These are phyloP conservation scores for Philhelius pedissequus DNA, from an alignment of 2,888 invertebrate species.

Conservation along the genomic window DNA sequence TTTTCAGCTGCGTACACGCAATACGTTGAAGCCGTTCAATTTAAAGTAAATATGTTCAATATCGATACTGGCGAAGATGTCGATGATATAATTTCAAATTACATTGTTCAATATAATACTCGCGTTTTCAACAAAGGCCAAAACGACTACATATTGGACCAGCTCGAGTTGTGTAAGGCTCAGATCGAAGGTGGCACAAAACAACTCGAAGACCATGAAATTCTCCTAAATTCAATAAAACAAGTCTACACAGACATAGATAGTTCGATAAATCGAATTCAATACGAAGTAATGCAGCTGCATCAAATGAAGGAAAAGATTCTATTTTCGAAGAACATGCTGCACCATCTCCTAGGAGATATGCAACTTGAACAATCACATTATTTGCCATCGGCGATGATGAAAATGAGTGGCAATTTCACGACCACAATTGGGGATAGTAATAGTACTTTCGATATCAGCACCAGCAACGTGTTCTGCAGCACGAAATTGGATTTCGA, in stretches of 20 bases:
- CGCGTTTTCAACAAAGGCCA: conserved; percentile 73
- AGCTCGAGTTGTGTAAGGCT: conserved; percentile 73
- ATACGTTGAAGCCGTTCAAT: conserved; percentile 73
- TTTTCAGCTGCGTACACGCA: conserved; percentile 72
- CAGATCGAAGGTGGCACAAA: conserved; percentile 71
- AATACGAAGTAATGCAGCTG: conserved; percentile 75
- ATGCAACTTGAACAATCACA: conserved; percentile 73
- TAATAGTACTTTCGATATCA: conserved; percentile 72
- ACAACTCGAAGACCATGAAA: conserved; percentile 75
- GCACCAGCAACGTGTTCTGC: conserved; percentile 74
- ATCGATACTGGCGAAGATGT: conserved; percentile 70
- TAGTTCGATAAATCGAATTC: conserved; percentile 74
- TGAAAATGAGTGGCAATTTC: conserved; percentile 70
- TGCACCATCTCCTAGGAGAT: conserved; percentile 73
- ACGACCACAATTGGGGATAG: conserved; percentile 55
- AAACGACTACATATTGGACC: conserved; percentile 74
- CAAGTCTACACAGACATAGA: conserved; percentile 75
- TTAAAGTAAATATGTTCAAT: conserved; percentile 74
- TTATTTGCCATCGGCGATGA: conserved; percentile 72
- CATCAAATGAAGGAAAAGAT: conserved; percentile 77
- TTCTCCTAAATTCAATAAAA: conserved; percentile 74
- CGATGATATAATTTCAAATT: conserved; percentile 75
- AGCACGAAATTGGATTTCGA: conserved; percentile 77
- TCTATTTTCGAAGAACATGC: conserved; percentile 74
- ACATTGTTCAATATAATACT: conserved; percentile 75